Evolutionary conservation across 2,797 vertebrate genomes (phyloP), one percentile per base, ranked within the genome.

Genomic region (Hipposideros larvatus): DNA sequence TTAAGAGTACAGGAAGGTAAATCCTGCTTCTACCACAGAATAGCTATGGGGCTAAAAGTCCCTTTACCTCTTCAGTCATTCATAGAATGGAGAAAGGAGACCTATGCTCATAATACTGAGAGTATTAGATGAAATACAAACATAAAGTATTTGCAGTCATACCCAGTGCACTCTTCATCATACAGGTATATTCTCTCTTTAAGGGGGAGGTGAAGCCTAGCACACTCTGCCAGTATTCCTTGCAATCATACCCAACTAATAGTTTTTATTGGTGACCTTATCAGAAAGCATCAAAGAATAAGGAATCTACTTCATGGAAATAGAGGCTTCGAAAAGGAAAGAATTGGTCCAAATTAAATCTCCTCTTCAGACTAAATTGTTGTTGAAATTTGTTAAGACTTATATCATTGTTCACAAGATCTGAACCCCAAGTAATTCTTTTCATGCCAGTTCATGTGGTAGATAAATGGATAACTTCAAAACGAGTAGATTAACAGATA

Each of bases 301-400:
- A 41, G 48, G 28, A 48, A 43, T 48, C 19, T 24, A 48, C 41
- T 28, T 28, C 43, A 77, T 6, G 34, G 41, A 22, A 90, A 71
- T 2, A 26, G 37, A 87, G 34, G 43, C 5, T 63, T 59, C 4
- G 22, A 22, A 90, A 94, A 73, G 5, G 53, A 82, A 15, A 80
- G 5, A 18, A 85, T 19, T 66, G n/a, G n/a, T 70, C 10, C 65
- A 55, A 24, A 41, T 53, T 48, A 65, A 88, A 65, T 59, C 77
- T 66, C 31, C 26, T 90, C 26, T 57, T 87, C 63, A 87, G 1
- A 53, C 48, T 57, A 73, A 90, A 41, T 41, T 65, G n/a, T 31
- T 65, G 31, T 46, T 87, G 37, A 90, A 73, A 91, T 79, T 55
- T 65, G 4, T 31, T 90, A 59, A 94, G 88, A 94, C 4, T 34